A percentile compares a stretch with the other conserved stretches of the same genome.
phyloP scores from a whole-genome alignment of 1,140 invertebrate species.

The Mya arenaria region DNA sequence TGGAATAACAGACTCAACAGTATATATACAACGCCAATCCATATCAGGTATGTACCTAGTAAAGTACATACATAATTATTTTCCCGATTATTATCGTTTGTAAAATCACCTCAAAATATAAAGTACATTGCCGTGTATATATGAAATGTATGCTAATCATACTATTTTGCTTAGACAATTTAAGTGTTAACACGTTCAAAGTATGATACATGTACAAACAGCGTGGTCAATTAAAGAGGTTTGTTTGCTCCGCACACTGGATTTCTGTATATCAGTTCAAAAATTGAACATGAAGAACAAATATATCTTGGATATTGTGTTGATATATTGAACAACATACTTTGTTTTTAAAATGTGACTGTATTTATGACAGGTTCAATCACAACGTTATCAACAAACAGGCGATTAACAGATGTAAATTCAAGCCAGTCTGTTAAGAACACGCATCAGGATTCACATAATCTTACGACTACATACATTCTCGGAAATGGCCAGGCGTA shows the following conservation, averaged over 20 bases:
- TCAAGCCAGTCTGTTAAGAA: background rate
- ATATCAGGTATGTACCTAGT: background rate
- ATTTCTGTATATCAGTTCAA: too few relatives aligned
- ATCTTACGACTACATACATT: conserved; percentile 6
- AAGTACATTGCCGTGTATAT: background rate
- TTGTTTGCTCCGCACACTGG: too few relatives aligned
- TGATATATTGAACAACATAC: conserved; percentile 9
- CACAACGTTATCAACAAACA: background rate
- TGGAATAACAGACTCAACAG: conserved; percentile 26
- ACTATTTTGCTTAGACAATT: background rate
- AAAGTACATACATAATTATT: background rate
- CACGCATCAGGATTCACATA: background rate
- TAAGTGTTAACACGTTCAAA: too few relatives aligned
- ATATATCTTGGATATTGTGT: background rate
- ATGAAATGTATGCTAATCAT: background rate
- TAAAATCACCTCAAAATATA: background rate
- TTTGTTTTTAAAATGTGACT: background rate
- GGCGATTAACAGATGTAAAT: background rate
- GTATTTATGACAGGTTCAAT: background rate
- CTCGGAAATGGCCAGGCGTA: conserved; percentile 13
- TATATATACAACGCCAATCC: background rate
- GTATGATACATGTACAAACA: too few relatives aligned
- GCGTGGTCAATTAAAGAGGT: too few relatives aligned
- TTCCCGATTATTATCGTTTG: background rate
- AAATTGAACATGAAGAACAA: background rate